Base-by-base conservation (phyloP, 2,797 vertebrate genomes). In the Triplophysa yarkandensis region DNA sequence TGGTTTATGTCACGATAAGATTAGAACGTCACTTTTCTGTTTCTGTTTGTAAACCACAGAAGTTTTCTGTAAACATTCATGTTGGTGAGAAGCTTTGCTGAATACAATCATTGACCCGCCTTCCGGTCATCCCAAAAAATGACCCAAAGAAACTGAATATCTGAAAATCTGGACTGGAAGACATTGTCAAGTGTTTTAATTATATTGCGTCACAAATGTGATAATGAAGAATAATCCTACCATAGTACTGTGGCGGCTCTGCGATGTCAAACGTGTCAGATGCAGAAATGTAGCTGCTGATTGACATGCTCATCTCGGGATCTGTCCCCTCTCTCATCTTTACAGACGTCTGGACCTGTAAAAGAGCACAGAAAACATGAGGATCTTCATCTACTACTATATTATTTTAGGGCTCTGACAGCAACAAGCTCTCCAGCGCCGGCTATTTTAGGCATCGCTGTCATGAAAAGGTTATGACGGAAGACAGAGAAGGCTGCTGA, bases 221-320 rank as follows among this genome's bases (percentile, higher is more conserved):
- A 58, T 14, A 44, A 57, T 43, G 23, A 44, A 54, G 30, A 1
- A 4, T 50, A 77, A 48, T 84, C 94, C 92, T 88, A 98, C 95
- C 95, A 0, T 95, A 97, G 83, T 93, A 95, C 82, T 94, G 94
- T 8, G 93, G 83, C 6, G 90, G 91, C 76, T 98, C 96, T 11
- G 92, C 80, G 43, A 93, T 88, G 82, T 92, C 91, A 74, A 91
- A 95, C 44, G 89, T 88, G 5, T 97, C 96, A 6, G 93, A 83
- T 65, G 91, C 66, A n/a, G 92, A 89, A 81, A 94, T 88, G 81
- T 93, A 96, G 16, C 93, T 89, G 44, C 93, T 92, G 8, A 90
- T 75, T 0, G 89, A 85, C 87, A 93, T 89, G 82, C 82, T 90
- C 87, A 92, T 90, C 76, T 91, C 92, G 73, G 89, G 57, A 76